These are phyloP conservation scores for Thalassophryne amazonica DNA, from an alignment of 2,797 vertebrate genomes.

Conservation along the genomic window DNA sequence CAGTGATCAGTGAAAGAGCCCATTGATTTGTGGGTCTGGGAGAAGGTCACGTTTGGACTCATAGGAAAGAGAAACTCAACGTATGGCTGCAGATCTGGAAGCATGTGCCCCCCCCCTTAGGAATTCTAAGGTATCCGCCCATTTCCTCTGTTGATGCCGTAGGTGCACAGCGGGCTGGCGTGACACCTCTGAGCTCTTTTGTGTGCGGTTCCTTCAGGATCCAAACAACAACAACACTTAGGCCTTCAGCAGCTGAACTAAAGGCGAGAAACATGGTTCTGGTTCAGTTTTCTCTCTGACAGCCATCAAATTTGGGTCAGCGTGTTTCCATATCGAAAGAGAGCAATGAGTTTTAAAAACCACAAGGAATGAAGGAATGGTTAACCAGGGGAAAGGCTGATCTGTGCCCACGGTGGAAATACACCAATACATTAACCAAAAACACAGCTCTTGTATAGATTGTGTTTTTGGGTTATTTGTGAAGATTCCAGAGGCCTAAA, in stretches of 20 bases:
- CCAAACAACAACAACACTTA: conserved; percentile 43
- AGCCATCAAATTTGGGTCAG: conserved; percentile 11
- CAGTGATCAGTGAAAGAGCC: conserved; percentile 69
- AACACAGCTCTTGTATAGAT: conserved; percentile 1
- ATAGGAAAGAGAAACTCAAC: conserved; percentile 22
- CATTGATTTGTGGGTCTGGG: conserved; percentile 64
- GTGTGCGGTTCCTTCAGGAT: conserved; percentile 24
- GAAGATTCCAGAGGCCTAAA: conserved; percentile 15
- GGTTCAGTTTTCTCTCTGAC: conserved; percentile 36
- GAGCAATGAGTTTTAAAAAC: conserved; percentile 6
- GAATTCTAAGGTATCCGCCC: conserved; percentile 58
- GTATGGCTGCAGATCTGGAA: conserved; percentile 42
- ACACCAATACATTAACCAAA: too few species aligned
- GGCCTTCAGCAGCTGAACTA: conserved; percentile 30
- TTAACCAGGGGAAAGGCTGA: conserved; percentile 25
- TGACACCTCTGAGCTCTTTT: conserved; percentile 6
- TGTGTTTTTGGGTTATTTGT: conserved; percentile 12
- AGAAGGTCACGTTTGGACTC: conserved; percentile 53
- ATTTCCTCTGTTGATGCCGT: conserved; percentile 53
- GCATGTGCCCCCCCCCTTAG: conserved; percentile 26
- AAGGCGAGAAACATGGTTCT: conserved; percentile 40
- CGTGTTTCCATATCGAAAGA: conserved; percentile 9
- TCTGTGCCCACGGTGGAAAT: not conserved
- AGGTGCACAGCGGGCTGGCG: conserved; percentile 27
- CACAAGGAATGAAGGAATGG: conserved; percentile 1